Evolutionary conservation across 1,140 invertebrate species (phyloP).

Genomic region (Proales similis): DNA sequence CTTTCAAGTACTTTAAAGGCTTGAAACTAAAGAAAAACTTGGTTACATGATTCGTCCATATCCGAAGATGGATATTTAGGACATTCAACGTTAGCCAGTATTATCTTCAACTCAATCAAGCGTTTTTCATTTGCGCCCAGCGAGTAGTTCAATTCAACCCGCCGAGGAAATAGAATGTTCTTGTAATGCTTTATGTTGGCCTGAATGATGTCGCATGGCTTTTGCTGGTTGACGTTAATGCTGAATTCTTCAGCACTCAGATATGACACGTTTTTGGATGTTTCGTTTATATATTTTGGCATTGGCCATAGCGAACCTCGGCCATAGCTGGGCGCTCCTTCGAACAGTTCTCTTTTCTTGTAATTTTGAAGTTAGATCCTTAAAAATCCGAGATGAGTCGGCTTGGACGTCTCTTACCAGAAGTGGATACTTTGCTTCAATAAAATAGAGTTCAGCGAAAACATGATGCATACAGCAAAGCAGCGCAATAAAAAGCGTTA

Average conservation of each 20-base stretch:
- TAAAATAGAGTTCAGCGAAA: constrained; percentile 31
- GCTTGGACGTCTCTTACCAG: neutral
- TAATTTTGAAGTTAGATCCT: too few relatives aligned
- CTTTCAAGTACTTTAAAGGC: neutral
- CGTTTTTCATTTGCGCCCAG: neutral
- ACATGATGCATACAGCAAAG: too few relatives aligned
- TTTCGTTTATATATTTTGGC: constrained; percentile 24
- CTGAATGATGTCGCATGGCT: constrained; percentile 34
- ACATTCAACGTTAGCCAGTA: constrained; percentile 1
- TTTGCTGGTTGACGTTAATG: constrained; percentile 7
- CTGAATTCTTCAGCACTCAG: neutral
- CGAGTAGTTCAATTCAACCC: neutral
- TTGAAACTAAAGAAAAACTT: neutral
- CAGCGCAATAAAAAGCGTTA: too few relatives aligned
- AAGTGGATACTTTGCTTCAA: constrained; percentile 38
- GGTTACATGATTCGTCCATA: constrained; percentile 33
- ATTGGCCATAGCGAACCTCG: constrained; percentile 18
- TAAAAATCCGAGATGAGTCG: too few relatives aligned
- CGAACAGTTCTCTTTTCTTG: constrained; percentile 1
- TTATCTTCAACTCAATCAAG: constrained; percentile 13
- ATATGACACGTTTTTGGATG: neutral
- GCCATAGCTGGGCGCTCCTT: neutral
- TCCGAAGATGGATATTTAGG: constrained; percentile 3
- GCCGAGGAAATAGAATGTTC: constrained; percentile 22
- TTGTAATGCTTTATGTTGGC: constrained; percentile 14